Evolutionary conservation across 2,888 invertebrate genomes (phyloP), one percentile per base, ranked within the genome.

Genomic region (Labia minor): DNA sequence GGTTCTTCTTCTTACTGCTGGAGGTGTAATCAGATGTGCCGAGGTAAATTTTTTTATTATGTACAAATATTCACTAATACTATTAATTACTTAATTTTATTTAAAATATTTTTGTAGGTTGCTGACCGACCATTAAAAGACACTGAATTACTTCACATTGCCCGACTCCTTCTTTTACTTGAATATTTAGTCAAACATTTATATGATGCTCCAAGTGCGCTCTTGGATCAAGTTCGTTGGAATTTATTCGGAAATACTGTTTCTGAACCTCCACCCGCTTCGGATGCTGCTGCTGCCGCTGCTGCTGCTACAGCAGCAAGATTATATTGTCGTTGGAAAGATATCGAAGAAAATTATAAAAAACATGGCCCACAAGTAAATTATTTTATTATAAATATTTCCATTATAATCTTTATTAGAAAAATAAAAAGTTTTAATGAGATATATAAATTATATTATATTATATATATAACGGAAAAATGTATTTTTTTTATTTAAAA

Each of bases 101-200:
- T n/a, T n/a, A n/a, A n/a, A n/a, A 26, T 49, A n/a, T 49, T 49
- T 49, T 14, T 67, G 67, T 14, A 49, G 49, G 49, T 49, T 49
- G 14, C 49, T 49, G n/a, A 49, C 2, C 4, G 49, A 10, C 73
- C 79, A 76, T 78, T 86, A 76, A 81, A 81, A 72, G 86, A 86
- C 72, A 81, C 81, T 1, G 94, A 95, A 77, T 82, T 94, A 49
- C 84, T 94, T 75, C 83, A 92, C 75, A 81, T 92, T 1, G 91
- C 94, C 0, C 82, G 96, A 65, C 78, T 97, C 65, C 80, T 96
- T 72, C 81, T 96, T 26, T 81, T 97, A 18, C 83, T 97, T 70
- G 97, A 97, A 75, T 97, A 97, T 75, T 85, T 97, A 70, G 92
- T 97, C 87, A 90, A 92, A 75, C 93, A 95, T 80, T 82, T 97